Base-by-base conservation (phyloP, 1,140 invertebrate genomes). In the Aphelenchoides fujianensis region DNA sequence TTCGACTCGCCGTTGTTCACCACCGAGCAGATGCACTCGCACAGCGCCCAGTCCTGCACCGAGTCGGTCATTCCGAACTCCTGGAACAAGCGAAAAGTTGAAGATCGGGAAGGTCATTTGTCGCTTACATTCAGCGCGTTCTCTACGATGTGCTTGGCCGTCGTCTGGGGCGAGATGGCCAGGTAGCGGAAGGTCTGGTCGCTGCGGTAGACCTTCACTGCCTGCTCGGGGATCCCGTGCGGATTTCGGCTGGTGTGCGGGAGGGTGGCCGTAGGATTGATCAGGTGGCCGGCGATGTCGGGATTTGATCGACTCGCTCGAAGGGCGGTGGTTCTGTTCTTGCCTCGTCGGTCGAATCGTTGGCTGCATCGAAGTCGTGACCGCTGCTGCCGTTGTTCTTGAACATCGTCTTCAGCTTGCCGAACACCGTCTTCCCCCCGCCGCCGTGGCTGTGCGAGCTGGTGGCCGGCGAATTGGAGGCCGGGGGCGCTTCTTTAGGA, bases 171-270 rank as follows among this genome's bases (percentile, higher is more conserved):
- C 84, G 96, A 93, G 61, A 98, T 92, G 52, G 95, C 89, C 68
- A 98, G 89, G 87, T 95, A 98, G 87, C 97, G 97, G 88, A 92
- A 97, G 2, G 92, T 92, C 87, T 98, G 95, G 88, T 98, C 96
- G 82, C 91, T 94, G n/a, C 93, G 63, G 72, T 86, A 89, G 19
- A 90, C 92, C 88, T 98, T 98, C 0, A 98, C 88, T 36, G 98
- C 95, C 87, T 97, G 94, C 84, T 98, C 95, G 3, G 94, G 19
- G 16, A 68, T 34, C 2, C 36, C 32, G 41, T 32, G 5, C 36
- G 63, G 32, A 3, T 66, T 66, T 80, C 92, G 91, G 53, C 92
- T 93, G 82, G 91, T 91, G 68, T 82, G 85, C 62, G 84, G 69
- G 34, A 74, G 74, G 30, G 74, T 79, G 79, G 87, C 86, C 23